Evolutionary conservation across 2,113 vertebrate genomes (phyloP).

Genomic region (Vicugna pacos): DNA sequence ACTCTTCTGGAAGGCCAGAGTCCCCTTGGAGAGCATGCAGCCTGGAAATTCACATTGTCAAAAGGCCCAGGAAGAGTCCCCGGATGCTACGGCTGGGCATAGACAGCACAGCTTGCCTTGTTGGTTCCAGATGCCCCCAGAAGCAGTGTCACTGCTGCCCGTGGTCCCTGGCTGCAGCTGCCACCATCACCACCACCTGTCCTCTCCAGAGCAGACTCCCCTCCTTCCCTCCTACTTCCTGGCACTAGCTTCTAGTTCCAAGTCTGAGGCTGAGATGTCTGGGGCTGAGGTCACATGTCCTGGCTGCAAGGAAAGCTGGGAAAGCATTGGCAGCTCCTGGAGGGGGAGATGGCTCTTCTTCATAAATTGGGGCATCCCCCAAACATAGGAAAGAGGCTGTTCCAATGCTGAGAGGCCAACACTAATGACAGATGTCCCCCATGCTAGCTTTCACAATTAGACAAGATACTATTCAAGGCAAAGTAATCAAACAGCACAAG

Average conservation of each 20-base stretch:
- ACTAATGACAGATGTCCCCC: neutral
- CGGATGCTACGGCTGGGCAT: fast-evolving
- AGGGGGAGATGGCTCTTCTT: neutral
- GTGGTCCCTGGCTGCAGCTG: neutral
- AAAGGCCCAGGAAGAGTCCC: neutral
- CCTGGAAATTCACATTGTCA: neutral
- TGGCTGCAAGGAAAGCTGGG: neutral
- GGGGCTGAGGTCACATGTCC: neutral
- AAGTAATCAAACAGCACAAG: neutral
- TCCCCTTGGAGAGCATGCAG: neutral
- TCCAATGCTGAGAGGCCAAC: neutral
- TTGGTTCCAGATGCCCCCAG: neutral
- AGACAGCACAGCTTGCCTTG: neutral
- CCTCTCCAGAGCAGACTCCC: neutral
- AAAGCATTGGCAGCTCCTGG: neutral
- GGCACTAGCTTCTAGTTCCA: neutral
- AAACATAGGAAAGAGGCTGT: neutral
- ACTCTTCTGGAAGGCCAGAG: neutral
- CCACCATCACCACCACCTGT: neutral
- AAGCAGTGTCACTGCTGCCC: neutral
- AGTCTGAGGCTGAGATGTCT: neutral
- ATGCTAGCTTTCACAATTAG: neutral
- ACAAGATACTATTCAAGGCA: neutral
- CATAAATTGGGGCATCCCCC: neutral
- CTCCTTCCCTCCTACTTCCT: neutral